Evolutionary conservation across 2,888 invertebrate species (phyloP).

Genomic region (Eilema caniola): DNA sequence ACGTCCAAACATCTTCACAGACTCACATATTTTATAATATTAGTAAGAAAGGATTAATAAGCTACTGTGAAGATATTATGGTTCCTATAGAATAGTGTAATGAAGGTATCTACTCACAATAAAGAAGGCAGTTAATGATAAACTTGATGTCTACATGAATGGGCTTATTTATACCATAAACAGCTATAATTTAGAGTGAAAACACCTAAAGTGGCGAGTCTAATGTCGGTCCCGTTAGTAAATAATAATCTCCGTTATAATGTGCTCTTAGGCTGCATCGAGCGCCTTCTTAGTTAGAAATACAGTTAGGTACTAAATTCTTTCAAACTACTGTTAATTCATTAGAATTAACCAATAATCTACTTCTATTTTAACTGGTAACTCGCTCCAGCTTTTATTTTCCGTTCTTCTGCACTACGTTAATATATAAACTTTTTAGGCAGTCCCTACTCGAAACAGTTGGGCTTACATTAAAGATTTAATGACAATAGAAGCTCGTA

Average conservation of each 20-base stretch:
- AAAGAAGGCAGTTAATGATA: not conserved
- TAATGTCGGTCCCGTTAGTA: conserved; percentile 1
- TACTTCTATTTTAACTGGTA: not conserved
- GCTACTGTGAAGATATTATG: no score
- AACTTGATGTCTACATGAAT: not conserved
- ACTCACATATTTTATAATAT: no score
- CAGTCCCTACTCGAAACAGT: not conserved
- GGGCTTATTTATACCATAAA: not conserved
- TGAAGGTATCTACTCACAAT: not conserved
- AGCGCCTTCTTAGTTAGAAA: not conserved
- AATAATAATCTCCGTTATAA: conserved; percentile 14
- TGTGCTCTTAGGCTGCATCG: not conserved
- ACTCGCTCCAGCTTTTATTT: not conserved
- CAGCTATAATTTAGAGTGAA: conserved; percentile 1
- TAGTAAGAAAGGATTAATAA: no score
- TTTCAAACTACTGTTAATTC: not conserved
- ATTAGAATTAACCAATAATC: not conserved
- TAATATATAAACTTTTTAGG: no score
- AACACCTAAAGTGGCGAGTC: not conserved
- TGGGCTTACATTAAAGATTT: no score
- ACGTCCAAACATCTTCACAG: no score
- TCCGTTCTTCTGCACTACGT: not conserved
- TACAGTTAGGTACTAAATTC: not conserved
- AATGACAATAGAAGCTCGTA: no score
- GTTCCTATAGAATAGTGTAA: not conserved